A percentile compares a stretch with the other conserved stretches of the same genome.
These are phyloP conservation scores for Syrphus vitripennis DNA, from an alignment of 2,888 invertebrate genomes.

Conservation along the genomic window DNA sequence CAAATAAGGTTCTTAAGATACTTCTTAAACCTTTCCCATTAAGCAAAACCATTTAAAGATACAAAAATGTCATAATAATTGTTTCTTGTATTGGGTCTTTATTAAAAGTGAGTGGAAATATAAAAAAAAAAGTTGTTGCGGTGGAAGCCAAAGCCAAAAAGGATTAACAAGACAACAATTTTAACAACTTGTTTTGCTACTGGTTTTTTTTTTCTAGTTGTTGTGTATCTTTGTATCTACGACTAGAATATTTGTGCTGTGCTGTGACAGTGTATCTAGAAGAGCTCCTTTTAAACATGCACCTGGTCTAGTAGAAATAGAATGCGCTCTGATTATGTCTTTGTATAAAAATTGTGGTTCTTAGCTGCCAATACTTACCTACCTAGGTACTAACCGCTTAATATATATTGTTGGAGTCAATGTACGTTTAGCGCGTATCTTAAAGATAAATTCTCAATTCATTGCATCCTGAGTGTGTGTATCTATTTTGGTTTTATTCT, in stretches of 20 bases:
- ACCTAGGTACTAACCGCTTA: neutral
- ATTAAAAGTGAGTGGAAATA: neutral
- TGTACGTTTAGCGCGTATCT: constrained; percentile 45
- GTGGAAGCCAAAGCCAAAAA: neutral
- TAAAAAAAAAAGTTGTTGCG: neutral
- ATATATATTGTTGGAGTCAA: constrained; percentile 56
- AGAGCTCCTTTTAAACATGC: constrained; percentile 23
- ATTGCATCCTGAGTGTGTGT: neutral
- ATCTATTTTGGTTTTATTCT: neutral
- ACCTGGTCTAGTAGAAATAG: constrained; percentile 49
- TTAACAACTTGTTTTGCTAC: constrained; percentile 58
- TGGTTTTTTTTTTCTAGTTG: no score
- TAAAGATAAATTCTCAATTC: constrained; percentile 5
- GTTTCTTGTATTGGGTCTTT: neutral
- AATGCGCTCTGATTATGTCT: constrained; percentile 54
- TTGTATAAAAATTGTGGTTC: neutral
- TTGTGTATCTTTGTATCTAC: constrained; percentile 7
- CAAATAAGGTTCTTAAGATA: constrained; percentile 1
- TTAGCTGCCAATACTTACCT: neutral
- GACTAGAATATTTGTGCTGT: neutral
- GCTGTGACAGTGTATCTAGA: neutral
- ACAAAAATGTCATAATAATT: constrained; percentile 20
- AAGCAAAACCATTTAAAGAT: neutral
- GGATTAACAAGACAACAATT: constrained; percentile 19
- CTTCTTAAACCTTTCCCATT: neutral